Evolutionary conservation across 2,797 vertebrate species (phyloP).

Genomic region (Ispidina picta): DNA sequence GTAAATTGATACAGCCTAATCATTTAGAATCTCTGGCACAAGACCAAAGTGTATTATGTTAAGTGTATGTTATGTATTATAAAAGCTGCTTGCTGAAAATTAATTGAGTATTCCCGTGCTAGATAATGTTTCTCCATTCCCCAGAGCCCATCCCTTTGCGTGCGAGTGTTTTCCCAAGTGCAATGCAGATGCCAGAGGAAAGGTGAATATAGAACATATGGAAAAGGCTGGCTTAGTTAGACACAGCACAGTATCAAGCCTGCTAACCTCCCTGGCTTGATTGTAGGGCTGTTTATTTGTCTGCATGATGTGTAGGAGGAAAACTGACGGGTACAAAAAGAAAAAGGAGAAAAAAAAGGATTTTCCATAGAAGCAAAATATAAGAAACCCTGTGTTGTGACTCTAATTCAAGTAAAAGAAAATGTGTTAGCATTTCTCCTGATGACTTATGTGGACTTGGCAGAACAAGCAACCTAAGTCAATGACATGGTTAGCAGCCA

Average conservation of each 20-base stretch:
- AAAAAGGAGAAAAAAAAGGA: too few species aligned
- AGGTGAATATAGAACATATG: conserved; percentile 74
- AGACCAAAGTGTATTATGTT: conserved; percentile 69
- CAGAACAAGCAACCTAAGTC: too few species aligned
- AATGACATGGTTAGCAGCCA: too few species aligned
- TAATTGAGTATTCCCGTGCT: conserved; percentile 72
- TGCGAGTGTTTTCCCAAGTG: conserved; percentile 72
- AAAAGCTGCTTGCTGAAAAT: conserved; percentile 71
- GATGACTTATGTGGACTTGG: too few species aligned
- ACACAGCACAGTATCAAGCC: conserved; percentile 33
- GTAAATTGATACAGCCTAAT: conserved; percentile 73
- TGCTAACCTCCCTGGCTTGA: conserved; percentile 19
- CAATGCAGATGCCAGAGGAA: conserved; percentile 72
- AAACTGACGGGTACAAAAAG: neutral
- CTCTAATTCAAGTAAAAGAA: too few species aligned
- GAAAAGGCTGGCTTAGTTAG: conserved; percentile 51
- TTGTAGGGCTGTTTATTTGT: conserved; percentile 51
- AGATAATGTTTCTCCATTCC: conserved; percentile 69
- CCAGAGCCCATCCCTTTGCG: conserved; percentile 69
- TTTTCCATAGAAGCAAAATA: too few species aligned
- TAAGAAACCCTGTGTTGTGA: too few species aligned
- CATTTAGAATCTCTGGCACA: conserved; percentile 68
- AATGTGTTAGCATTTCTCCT: too few species aligned
- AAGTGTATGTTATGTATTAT: conserved; percentile 74
- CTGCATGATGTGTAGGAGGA: conserved; percentile 1